phyloP scores from a whole-genome alignment of 1,140 invertebrate genomes.

The Rhopalosiphum maidis region DNA sequence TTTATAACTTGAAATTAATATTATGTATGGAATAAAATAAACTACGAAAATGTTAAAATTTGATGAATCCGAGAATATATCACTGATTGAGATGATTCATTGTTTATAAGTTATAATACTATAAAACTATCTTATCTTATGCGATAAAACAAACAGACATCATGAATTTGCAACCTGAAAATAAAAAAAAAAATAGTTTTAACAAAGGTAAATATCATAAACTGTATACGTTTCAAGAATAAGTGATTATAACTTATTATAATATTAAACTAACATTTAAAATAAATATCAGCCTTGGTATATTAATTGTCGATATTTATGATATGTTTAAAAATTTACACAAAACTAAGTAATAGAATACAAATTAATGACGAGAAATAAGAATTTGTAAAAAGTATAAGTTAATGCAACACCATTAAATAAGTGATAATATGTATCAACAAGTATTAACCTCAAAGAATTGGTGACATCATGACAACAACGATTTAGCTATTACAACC shows the following conservation, averaged over 20 bases:
- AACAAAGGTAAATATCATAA: not conserved
- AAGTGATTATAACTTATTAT: not conserved
- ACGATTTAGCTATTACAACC: not conserved
- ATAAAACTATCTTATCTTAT: not conserved
- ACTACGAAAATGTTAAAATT: not conserved
- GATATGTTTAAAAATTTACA: not conserved
- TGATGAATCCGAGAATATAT: not conserved
- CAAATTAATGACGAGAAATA: not conserved
- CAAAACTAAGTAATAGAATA: not conserved
- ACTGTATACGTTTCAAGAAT: not conserved
- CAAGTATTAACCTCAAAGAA: not conserved
- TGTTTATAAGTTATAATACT: not conserved
- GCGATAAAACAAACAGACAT: not conserved
- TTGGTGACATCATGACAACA: not conserved
- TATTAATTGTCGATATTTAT: slow-evolving; percentile 10
- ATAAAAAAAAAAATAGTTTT: not conserved
- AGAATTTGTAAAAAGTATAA: not conserved
- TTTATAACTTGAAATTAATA: not conserved
- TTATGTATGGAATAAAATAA: not conserved
- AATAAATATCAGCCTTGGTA: slow-evolving; percentile 16
- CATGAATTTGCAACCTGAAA: slow-evolving; percentile 29
- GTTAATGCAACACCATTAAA: not conserved
- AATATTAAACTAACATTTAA: not conserved
- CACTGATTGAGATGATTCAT: not conserved
- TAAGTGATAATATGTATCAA: not conserved